Base-by-base conservation (phyloP, 2,113 vertebrate genomes). In the Ammodytes dubius region DNA sequence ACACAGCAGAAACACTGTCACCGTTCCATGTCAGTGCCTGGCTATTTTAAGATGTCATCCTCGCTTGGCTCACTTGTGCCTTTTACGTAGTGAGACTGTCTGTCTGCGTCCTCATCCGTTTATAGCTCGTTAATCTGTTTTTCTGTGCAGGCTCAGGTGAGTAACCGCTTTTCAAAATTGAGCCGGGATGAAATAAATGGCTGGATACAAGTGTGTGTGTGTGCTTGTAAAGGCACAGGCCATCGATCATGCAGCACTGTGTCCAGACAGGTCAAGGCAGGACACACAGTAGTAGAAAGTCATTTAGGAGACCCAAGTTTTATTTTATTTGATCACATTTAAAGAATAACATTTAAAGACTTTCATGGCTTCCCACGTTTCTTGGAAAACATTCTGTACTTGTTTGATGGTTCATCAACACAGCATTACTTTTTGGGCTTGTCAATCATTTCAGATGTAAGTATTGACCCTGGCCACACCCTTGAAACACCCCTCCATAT, bases 21-120 rank as follows among this genome's bases (percentile, higher is more conserved):
- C 66, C 12, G 6, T 56, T 60, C 65, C 69, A 37, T 70, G 82
- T 79, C 67, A 63, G 13, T 45, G 52, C n/a, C 3, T 0, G 49
- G 61, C 86, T 92, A 91, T 92, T 89, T 90, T 74, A 79, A 75
- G 80, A 76, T 47, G 9, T 50, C 37, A 60, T 71, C 72, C 68
- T 81, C 57, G 40, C 65, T 75, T 65, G 37, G 58, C 68, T 83
- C 14, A 27, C 70, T 52, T 54, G 9, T 59, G 40, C 43, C 54
- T 74, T 43, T 67, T 64, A 69, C 19, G 50, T 7, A 47, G 59
- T 39, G 15, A 50, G 43, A 45, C 45, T 37, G 37, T 27, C 53
- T 35, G 39, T 46, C 57, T 39, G 63, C 14, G 63, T 37, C 61
- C 45, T 81, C 13, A n/a, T 68, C 39, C 86, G 46, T 77, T 83